Percentiles rank a stretch among this genome's conserved stretches.
These are phyloP conservation scores for Pentalonia nigronervosa DNA, from an alignment of 1,140 invertebrate species.

Conservation along the genomic window DNA sequence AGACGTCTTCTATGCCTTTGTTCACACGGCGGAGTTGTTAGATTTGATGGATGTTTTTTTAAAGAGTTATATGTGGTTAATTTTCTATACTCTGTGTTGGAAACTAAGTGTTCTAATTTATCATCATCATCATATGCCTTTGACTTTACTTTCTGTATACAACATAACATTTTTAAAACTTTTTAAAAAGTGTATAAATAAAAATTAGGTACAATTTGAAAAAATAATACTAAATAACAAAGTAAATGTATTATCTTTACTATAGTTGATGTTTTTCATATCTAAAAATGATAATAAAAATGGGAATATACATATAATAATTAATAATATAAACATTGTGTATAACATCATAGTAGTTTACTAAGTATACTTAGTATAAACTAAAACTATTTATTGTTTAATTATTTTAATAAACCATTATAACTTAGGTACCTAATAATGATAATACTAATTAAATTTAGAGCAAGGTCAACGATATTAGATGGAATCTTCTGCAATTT, in stretches of 20 bases:
- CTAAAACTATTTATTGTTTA: background rate
- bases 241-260: background rate
- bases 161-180: slow-evolving; percentile 38
- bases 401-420: background rate
- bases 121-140: slow-evolving; percentile 28
- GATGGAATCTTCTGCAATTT: background rate
- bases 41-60: slow-evolving; percentile 37
- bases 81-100: slow-evolving; percentile 54
- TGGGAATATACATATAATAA: background rate
- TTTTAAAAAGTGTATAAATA: background rate
- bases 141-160: slow-evolving; percentile 50
- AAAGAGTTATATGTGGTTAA: slow-evolving; percentile 40
- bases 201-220: background rate
- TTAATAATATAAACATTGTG: background rate
- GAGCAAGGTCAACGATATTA: background rate
- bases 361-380: too few species aligned
- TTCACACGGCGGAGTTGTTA: slow-evolving; percentile 39
- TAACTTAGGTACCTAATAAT: background rate
- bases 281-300: background rate
- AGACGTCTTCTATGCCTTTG: slow-evolving; percentile 50
- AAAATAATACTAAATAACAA: slow-evolving; percentile 10
- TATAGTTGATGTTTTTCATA: background rate
- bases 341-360: too few species aligned
- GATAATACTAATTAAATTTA: background rate
- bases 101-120: slow-evolving; percentile 47